Base-by-base conservation (phyloP, 2,888 invertebrate species). In the Listrodromus nycthemerus region DNA sequence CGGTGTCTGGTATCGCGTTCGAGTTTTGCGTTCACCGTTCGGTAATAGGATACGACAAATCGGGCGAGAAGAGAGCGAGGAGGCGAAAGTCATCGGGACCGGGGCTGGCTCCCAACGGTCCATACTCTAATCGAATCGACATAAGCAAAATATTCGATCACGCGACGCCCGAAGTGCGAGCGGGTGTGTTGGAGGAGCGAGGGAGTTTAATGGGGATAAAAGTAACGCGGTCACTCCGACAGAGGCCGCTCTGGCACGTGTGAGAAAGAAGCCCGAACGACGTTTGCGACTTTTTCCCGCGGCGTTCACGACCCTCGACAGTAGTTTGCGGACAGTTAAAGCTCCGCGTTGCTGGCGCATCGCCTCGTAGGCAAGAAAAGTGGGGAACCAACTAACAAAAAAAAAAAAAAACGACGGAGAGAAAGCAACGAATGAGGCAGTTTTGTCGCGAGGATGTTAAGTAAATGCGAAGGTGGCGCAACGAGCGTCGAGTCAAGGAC, bases 81-180 rank as follows among this genome's bases (percentile, higher is more conserved):
- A 33, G 45, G 21, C 77, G 75, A 87, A 84, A 77, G 81, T 87
- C 83, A 80, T 79, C 75, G 78, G 66, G 79, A 83, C 80, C 69
- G 30, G 78, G 58, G 79, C 19, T 55, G 74, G 41, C 74, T 82
- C 79, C 83, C 75, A 83, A 83, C 71, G 80, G 85, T 73, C 84
- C 82, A 81, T 84, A 80, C 82, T 74, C 82, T 82, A 85, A 85
- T 86, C 84, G 86, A 86, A 86, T 84, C 77, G 85, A 85, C 84
- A 85, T 77, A 58, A 80, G 82, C 76, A 84, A 76, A 81, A 78
- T 69, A 78, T 69, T 77, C 81, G 78, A 80, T 77, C 80, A 80
- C 80, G 83, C 83, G 69, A 83, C 45, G 66, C 73, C 37, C 50
- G 10, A 24, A 52, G 16, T 45, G 63, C 50, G 63, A 33, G 19